Conservation (phyloP, 1,140 invertebrate genomes). For the Bicyclus anynana region DNA sequence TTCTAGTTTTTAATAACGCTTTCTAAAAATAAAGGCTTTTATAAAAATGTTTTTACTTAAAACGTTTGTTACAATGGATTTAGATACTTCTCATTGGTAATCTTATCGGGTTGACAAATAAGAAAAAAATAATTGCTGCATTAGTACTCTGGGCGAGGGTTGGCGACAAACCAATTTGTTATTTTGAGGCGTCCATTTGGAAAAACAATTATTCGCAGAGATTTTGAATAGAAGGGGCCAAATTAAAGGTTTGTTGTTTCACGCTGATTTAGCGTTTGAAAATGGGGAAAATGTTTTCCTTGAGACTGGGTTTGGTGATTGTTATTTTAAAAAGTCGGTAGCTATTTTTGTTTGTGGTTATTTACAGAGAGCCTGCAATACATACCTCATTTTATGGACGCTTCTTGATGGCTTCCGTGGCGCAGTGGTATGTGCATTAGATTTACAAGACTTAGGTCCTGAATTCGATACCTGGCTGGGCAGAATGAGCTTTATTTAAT, state of each 20-base stretch:
- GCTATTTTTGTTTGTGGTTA: too few relatives aligned
- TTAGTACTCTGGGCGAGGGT: constrained; percentile 35
- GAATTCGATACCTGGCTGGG: too few relatives aligned
- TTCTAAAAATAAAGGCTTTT: neutral
- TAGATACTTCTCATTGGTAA: constrained; percentile 12
- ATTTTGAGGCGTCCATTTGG: constrained; percentile 65
- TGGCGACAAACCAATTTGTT: constrained; percentile 61
- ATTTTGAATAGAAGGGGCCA: constrained; percentile 49
- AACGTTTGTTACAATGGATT: constrained; percentile 7
- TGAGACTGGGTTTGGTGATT: too few relatives aligned
- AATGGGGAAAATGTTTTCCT: constrained; percentile 15
- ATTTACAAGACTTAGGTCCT: too few relatives aligned
- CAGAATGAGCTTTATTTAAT: too few relatives aligned
- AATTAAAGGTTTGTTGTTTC: constrained; percentile 59
- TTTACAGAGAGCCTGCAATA: too few relatives aligned
- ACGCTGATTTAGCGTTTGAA: constrained; percentile 38
- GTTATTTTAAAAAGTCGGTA: too few relatives aligned
- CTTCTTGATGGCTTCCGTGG: too few relatives aligned
- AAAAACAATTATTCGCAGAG: constrained; percentile 59
- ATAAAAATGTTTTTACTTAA: neutral
- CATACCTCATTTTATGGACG: too few relatives aligned
- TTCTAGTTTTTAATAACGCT: neutral
- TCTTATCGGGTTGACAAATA: constrained; percentile 24
- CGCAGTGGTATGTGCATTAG: too few relatives aligned
- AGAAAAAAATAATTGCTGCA: constrained; percentile 26